Evolutionary conservation across 2,113 vertebrate genomes (phyloP).

Genomic region (Catharus fuscescens): DNA sequence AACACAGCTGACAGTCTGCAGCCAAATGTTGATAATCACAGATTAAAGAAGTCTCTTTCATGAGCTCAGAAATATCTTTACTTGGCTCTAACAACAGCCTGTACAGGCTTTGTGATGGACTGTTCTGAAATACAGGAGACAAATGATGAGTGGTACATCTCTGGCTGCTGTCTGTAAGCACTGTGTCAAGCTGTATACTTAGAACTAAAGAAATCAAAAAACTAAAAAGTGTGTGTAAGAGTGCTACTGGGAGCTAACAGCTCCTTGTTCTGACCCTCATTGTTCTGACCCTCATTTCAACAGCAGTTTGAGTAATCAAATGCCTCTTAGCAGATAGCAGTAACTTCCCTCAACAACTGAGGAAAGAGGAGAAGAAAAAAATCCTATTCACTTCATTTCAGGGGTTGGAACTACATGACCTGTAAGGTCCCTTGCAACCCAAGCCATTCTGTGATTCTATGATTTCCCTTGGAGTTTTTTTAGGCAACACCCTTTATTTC

Average conservation of each 20-base stretch:
- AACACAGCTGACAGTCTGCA: slow-evolving; percentile 66
- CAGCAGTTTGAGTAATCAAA: not conserved
- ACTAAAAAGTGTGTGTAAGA: not conserved
- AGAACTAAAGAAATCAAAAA: not conserved
- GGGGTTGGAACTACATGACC: not conserved
- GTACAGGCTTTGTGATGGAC: not conserved
- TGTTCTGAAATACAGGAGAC: not conserved
- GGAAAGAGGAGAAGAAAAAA: not conserved
- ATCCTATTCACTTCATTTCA: not conserved
- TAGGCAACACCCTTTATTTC: not conserved
- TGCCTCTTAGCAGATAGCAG: not conserved
- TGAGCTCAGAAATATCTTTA: slow-evolving; percentile 62
- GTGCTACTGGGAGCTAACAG: not conserved
- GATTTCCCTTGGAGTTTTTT: not conserved
- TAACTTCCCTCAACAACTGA: not conserved
- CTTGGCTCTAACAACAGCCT: not conserved
- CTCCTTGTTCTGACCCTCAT: not conserved
- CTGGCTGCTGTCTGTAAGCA: not conserved
- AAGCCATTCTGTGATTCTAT: not conserved
- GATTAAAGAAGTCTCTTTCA: slow-evolving; percentile 65
- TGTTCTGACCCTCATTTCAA: not conserved
- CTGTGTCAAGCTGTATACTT: not conserved
- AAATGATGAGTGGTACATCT: not conserved
- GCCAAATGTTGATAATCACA: slow-evolving; percentile 73
- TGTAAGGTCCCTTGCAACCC: not conserved